A percentile compares a stretch with the other conserved stretches of the same genome.
These are phyloP conservation scores for Zaprionus nigranus DNA, from an alignment of 1,140 invertebrate species.

Conservation along the genomic window DNA sequence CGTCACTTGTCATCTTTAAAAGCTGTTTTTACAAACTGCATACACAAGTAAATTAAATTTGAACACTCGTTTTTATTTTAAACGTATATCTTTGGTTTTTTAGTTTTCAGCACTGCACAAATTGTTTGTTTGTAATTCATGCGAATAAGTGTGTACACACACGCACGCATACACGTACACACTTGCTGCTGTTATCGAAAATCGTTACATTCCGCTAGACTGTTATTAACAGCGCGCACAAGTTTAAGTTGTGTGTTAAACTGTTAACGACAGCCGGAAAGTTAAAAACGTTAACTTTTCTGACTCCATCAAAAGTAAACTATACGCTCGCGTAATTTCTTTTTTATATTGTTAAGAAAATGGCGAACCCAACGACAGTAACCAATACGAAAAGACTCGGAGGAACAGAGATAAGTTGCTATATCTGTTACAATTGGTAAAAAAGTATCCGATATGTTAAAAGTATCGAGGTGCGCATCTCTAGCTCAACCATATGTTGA, in stretches of 20 bases:
- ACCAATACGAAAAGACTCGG: not conserved
- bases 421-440: not conserved
- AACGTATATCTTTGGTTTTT: conserved; percentile 23
- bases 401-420: accelerated
- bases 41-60: conserved; percentile 8
- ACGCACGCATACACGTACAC: not conserved
- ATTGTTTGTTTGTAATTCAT: conserved; percentile 15
- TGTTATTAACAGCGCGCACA: conserved; percentile 11
- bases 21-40: not conserved
- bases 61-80: conserved; percentile 16
- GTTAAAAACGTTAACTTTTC: not conserved
- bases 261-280: not conserved
- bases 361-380: not conserved
- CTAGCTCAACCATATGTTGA: conserved; percentile 1
- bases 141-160: conserved; percentile 6
- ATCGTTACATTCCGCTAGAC: not conserved
- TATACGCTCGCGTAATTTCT: not conserved
- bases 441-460: not conserved
- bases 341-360: not conserved
- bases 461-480: not conserved
- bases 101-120: not conserved
- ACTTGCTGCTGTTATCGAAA: not conserved
- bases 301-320: not conserved
- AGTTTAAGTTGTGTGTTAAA: no score
- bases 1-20: conserved; percentile 68